phyloP scores from a whole-genome alignment of 2,888 invertebrate species.

The Calameuta pallipes region DNA sequence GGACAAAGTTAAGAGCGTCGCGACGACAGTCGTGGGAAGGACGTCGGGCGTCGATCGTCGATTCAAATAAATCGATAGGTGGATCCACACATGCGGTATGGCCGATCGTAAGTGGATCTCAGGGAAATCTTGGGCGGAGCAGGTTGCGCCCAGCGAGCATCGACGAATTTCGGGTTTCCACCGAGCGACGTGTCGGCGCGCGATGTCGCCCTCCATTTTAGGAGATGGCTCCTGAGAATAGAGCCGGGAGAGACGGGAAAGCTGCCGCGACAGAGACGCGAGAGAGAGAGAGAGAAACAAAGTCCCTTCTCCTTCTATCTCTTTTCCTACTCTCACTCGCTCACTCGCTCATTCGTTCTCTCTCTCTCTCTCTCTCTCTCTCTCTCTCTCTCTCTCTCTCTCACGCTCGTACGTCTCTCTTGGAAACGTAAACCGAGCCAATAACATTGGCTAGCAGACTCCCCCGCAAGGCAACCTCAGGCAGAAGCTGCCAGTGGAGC shows the following conservation, averaged over 20 bases:
- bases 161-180: slow-evolving; percentile 8
- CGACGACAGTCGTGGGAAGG: not conserved
- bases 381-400: too few relatives aligned
- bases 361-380: slow-evolving; percentile 12
- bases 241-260: slow-evolving; percentile 37
- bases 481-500: not conserved
- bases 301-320: too few relatives aligned
- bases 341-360: slow-evolving; percentile 14
- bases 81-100: too few relatives aligned
- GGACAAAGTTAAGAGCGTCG: too few relatives aligned
- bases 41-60: slow-evolving; percentile 17
- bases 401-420: slow-evolving; percentile 18
- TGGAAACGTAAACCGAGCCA: slow-evolving; percentile 17
- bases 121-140: too few relatives aligned
- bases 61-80: too few relatives aligned
- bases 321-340: slow-evolving; percentile 5
- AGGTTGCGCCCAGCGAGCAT: too few relatives aligned
- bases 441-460: slow-evolving; percentile 22
- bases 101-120: too few relatives aligned
- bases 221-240: slow-evolving; percentile 59
- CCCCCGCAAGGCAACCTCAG: slow-evolving; percentile 17
- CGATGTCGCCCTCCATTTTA: slow-evolving; percentile 59
- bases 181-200: slow-evolving; percentile 12
- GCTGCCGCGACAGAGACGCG: slow-evolving; percentile 15
- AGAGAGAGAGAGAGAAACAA: too few relatives aligned